A percentile compares a stretch with the other conserved stretches of the same genome.
These are phyloP conservation scores for Salpingus planirostris DNA, from an alignment of 2,888 invertebrate species.

Conservation along the genomic window DNA sequence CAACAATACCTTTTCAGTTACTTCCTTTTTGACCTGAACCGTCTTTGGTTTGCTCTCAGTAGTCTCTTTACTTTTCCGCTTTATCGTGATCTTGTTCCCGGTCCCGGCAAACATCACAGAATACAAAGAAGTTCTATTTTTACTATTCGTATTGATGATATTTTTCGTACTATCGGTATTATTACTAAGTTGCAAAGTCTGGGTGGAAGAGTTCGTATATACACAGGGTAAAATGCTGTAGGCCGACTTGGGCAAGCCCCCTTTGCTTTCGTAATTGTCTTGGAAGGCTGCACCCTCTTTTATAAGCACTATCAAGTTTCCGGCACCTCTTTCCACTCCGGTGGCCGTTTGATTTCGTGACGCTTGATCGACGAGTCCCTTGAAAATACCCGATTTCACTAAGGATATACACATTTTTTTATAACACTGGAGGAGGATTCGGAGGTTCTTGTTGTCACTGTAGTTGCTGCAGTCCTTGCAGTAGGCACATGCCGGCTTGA, in stretches of 20 bases:
- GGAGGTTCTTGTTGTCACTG: slow-evolving; percentile 70
- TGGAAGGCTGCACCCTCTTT: slow-evolving; percentile 71
- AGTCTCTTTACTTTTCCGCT: slow-evolving; percentile 54
- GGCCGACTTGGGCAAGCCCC: slow-evolving; percentile 63
- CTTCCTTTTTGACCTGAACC: slow-evolving; percentile 17
- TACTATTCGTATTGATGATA: slow-evolving; percentile 20
- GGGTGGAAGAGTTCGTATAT: slow-evolving; percentile 55
- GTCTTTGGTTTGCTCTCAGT: slow-evolving; percentile 44
- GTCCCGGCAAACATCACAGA: slow-evolving; percentile 73
- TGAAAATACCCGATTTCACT: slow-evolving; percentile 62
- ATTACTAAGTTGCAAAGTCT: slow-evolving; percentile 36
- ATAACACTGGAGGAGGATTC: slow-evolving; percentile 78
- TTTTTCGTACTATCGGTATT: slow-evolving; percentile 16
- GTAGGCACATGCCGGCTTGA: slow-evolving; percentile 76
- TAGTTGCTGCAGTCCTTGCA: slow-evolving; percentile 79
- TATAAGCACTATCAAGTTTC: slow-evolving; percentile 63
- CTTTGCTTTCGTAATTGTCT: slow-evolving; percentile 65
- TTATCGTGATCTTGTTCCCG: slow-evolving; percentile 77
- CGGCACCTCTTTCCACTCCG: slow-evolving; percentile 45
- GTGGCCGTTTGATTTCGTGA: slow-evolving; percentile 46
- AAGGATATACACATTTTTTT: slow-evolving; percentile 82
- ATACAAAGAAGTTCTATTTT: slow-evolving; percentile 55
- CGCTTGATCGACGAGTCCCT: slow-evolving; percentile 45
- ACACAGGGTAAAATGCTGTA: slow-evolving; percentile 68
- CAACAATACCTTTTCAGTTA: slow-evolving; percentile 11